These are phyloP conservation scores for Gobio occitaniae DNA, from an alignment of 2,797 vertebrate genomes.

Conservation along the genomic window DNA sequence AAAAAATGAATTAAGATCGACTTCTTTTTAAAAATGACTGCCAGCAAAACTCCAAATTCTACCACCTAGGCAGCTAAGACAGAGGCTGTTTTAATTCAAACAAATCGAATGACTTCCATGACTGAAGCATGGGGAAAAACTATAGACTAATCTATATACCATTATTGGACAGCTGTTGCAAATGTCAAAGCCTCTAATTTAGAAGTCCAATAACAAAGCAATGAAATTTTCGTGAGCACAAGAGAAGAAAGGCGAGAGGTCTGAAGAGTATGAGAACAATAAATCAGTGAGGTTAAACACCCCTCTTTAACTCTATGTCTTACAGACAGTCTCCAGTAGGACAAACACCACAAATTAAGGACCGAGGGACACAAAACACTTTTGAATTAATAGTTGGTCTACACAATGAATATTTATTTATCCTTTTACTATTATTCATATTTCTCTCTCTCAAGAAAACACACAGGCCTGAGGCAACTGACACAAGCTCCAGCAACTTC, in stretches of 20 bases:
- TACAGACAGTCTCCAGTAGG: constrained; percentile 9
- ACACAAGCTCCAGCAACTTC: constrained; percentile 39
- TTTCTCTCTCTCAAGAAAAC: constrained; percentile 20
- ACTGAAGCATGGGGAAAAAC: constrained; percentile 44
- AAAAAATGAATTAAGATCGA: not conserved
- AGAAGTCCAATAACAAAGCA: constrained; percentile 57
- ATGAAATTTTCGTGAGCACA: constrained; percentile 50
- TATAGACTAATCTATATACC: constrained; percentile 32
- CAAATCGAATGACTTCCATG: constrained; percentile 46
- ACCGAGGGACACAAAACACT: not conserved
- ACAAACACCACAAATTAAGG: constrained; percentile 15
- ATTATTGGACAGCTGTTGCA: constrained; percentile 56
- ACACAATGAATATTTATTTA: not conserved
- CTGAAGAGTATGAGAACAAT: constrained; percentile 41
- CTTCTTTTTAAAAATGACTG: constrained; percentile 1
- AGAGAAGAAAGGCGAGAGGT: constrained; percentile 36
- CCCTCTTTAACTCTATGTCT: constrained; percentile 15
- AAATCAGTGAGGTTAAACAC: constrained; percentile 35
- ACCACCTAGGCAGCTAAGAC: not conserved
- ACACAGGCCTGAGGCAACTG: constrained; percentile 32
- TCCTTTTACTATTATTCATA: not conserved
- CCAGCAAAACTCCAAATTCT: constrained; percentile 11
- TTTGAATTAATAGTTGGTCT: not conserved
- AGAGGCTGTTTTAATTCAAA: constrained; percentile 4
- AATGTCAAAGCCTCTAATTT: constrained; percentile 59